Percentiles rank a stretch among this genome's conserved stretches.
Evolutionary conservation across 2,888 invertebrate species (phyloP).

Genomic region (Nomada lathburiana): DNA sequence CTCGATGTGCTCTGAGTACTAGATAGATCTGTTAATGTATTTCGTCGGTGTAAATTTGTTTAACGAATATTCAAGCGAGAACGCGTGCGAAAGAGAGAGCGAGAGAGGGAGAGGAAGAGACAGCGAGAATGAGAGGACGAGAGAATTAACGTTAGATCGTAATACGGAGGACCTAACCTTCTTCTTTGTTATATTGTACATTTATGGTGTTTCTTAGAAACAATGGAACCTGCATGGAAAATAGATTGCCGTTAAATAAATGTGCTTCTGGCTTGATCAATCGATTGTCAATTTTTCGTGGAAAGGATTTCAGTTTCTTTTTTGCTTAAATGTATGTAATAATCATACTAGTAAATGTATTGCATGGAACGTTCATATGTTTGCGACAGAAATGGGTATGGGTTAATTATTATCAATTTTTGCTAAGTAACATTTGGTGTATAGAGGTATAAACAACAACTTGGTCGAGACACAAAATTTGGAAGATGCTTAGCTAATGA

Average conservation of each 20-base stretch:
- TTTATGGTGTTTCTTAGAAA: slow-evolving; percentile 70
- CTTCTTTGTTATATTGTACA: slow-evolving; percentile 61
- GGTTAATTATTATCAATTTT: slow-evolving; percentile 22
- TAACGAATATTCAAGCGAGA: slow-evolving; percentile 34
- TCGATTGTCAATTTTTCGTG: slow-evolving; percentile 42
- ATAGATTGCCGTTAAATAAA: slow-evolving; percentile 64
- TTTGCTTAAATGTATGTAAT: slow-evolving; percentile 54
- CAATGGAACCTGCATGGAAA: slow-evolving; percentile 69
- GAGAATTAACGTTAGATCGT: slow-evolving; percentile 51
- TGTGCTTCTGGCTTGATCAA: slow-evolving; percentile 64
- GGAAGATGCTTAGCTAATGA: slow-evolving; percentile 1
- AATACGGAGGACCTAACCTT: slow-evolving; percentile 50
- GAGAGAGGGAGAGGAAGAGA: background rate
- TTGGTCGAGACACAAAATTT: slow-evolving; percentile 13
- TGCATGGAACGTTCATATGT: slow-evolving; percentile 57
- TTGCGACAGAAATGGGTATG: slow-evolving; percentile 32
- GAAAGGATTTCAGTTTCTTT: slow-evolving; percentile 5
- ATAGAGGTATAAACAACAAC: slow-evolving; percentile 23
- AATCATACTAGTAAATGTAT: slow-evolving; percentile 54
- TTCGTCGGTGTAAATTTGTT: slow-evolving; percentile 62
- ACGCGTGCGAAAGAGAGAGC: background rate
- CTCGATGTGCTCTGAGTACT: slow-evolving; percentile 64
- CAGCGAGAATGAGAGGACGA: background rate
- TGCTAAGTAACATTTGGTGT: slow-evolving; percentile 43
- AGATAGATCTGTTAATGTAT: slow-evolving; percentile 57